A percentile compares a stretch with the other conserved stretches of the same genome.
Conservation (phyloP, 2,113 vertebrate species). For the Beaufortia kweichowensis region DNA sequence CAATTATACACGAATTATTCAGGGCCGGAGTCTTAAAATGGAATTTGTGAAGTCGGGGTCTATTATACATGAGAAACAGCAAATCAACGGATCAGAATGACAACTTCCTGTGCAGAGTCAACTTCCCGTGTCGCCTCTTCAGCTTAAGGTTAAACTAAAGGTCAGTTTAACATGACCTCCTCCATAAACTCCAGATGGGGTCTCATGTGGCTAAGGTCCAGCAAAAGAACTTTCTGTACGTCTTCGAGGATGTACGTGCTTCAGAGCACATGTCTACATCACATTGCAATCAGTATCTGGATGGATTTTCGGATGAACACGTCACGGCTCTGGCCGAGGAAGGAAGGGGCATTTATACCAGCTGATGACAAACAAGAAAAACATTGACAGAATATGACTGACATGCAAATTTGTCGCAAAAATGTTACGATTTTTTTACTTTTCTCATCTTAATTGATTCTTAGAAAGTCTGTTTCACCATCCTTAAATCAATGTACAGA, state of each 20-base stretch:
- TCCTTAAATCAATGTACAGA: neutral
- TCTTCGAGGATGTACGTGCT: conserved; percentile 16
- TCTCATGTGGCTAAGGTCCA: neutral
- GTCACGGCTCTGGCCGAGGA: neutral
- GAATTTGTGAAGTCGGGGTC: neutral
- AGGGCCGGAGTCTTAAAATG: neutral
- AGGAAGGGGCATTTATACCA: neutral
- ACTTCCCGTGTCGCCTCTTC: neutral
- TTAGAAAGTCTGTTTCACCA: neutral
- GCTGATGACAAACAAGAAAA: neutral
- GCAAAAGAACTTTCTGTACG: neutral
- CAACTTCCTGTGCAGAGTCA: neutral
- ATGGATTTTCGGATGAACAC: neutral
- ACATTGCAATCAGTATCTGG: neutral
- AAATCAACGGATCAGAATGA: neutral
- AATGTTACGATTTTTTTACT: too few relatives aligned
- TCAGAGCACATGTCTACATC: neutral
- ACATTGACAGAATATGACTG: neutral
- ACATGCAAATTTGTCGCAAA: too few relatives aligned
- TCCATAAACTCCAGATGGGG: neutral
- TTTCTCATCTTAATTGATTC: neutral
- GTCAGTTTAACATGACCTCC: neutral
- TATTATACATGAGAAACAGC: neutral
- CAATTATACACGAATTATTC: neutral
- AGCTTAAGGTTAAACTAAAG: too few relatives aligned